Evolutionary conservation across 1,140 invertebrate species (phyloP).

Genomic region (Pseudomyrmex gracilis): DNA sequence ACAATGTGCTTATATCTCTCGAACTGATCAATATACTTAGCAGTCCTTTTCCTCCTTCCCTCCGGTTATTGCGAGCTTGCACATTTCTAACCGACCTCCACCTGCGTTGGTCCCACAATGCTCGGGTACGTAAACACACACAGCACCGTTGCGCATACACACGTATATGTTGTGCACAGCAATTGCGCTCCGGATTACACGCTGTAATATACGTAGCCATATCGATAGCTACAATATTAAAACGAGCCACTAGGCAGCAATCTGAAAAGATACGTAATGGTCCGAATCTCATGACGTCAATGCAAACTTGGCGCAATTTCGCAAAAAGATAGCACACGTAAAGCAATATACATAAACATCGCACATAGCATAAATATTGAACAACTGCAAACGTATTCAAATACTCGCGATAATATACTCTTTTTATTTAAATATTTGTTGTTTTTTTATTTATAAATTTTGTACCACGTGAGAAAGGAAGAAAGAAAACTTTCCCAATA

Average conservation of each 20-base stretch:
- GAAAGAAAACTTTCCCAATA: no score
- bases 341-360: constrained; percentile 7
- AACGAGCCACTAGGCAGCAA: background rate
- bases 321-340: background rate
- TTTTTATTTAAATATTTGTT: no score
- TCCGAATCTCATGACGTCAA: background rate
- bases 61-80: constrained; percentile 34
- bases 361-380: background rate
- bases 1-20: constrained; percentile 15
- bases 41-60: background rate
- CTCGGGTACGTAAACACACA: constrained; percentile 1
- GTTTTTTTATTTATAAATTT: no score
- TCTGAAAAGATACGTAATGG: constrained; percentile 6
- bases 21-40: constrained; percentile 30
- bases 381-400: background rate
- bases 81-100: constrained; percentile 38
- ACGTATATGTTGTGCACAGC: background rate
- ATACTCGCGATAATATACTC: no score
- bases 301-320: background rate
- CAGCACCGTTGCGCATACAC: constrained; percentile 2
- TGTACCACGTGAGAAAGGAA: no score
- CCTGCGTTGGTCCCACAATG: background rate
- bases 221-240: constrained; percentile 32
- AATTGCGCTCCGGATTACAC: constrained; percentile 5
- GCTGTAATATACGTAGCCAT: background rate